These are phyloP conservation scores for Urosaurus nigricauda DNA, from an alignment of 2,797 vertebrate species.

Conservation along the genomic window DNA sequence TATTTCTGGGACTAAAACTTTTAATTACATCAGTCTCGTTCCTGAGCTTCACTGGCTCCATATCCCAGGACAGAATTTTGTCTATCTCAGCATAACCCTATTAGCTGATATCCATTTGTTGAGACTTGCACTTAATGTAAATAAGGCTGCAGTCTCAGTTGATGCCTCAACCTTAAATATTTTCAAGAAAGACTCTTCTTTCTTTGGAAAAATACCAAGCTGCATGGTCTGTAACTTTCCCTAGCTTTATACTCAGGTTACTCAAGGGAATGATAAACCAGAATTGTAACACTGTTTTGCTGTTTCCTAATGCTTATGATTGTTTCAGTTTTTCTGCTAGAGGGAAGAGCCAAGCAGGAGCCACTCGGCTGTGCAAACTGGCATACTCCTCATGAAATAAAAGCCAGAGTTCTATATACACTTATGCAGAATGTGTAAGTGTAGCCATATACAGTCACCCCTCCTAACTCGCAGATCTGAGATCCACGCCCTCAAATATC, in stretches of 20 bases:
- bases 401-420: neutral
- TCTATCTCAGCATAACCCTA: slow-evolving; percentile 4
- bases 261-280: neutral
- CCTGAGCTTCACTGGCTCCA: neutral
- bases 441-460: neutral
- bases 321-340: neutral
- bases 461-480: too few relatives aligned
- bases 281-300: neutral
- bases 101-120: neutral
- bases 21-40: neutral
- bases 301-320: neutral
- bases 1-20: neutral
- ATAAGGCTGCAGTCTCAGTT: neutral
- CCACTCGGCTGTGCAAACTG: neutral
- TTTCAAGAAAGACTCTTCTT: neutral
- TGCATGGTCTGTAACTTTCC: neutral
- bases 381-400: neutral
- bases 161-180: neutral
- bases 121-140: neutral
- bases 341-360: neutral
- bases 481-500: too few relatives aligned
- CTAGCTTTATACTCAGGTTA: neutral
- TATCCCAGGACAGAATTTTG: neutral
- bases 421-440: neutral
- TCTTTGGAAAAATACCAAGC: too few relatives aligned